Evolutionary conservation across 92 coral and sea anemone species (phyloP), one percentile per base, ranked within the genome.

Genomic region (Siderastrea siderea): DNA sequence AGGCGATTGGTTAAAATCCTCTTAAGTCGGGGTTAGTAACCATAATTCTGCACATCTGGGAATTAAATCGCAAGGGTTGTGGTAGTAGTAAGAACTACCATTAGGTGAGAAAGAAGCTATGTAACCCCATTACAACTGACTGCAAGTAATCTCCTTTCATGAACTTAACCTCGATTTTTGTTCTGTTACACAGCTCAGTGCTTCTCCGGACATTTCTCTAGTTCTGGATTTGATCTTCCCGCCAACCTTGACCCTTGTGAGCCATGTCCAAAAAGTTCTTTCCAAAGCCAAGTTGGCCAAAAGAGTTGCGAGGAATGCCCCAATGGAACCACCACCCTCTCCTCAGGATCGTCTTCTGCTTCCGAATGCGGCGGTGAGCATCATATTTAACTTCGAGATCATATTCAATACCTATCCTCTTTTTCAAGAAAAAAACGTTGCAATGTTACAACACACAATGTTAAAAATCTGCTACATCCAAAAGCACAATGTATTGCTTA

Each of bases 351-450:
- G 47, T 11, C 80, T 3, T 89, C 92, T 17, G 59, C 72, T 14
- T 67, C 7, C 14, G 93, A 74, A 6, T 95, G 98, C 69, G 98
- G 98, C 80, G 96, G 98, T 95, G 67, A 73, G 79, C 73, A 9
- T 10, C 1, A 13, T 1, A 15, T 7, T 9, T 71, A 13, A n/a
- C n/a, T n/a, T n/a, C n/a, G n/a, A n/a, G n/a, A 9, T 10, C 1
- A 13, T 26, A 26, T 26, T 26, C 38, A 26, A 26, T 26, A 26
- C 38, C 38, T 26, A 26, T 26, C 38, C 38, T 26, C 38, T 26
- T 26, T 26, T 26, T 26, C 38, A 26, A 26, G 38, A 26, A 26
- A 26, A 26, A 26, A 26, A 26, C 38, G 38, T 26, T 26, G 38
- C 38, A 26, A 26, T 26, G 38, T 26, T 26, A 26, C 38, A 26